These are phyloP conservation scores for Diplolepis rosae DNA, from an alignment of 2,888 invertebrate genomes.

Conservation along the genomic window DNA sequence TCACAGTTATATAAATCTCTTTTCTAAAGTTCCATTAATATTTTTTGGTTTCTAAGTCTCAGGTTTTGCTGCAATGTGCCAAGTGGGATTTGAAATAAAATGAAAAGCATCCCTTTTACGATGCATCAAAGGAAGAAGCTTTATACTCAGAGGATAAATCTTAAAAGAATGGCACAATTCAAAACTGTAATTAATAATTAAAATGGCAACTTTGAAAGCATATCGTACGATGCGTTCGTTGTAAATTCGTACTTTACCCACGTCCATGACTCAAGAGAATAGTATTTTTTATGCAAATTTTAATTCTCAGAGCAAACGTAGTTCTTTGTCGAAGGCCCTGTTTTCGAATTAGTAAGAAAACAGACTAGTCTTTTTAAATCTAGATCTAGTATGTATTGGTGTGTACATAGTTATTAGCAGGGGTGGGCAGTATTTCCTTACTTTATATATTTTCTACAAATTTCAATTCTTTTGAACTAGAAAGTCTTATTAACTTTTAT, in stretches of 20 bases:
- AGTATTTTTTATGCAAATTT: not conserved
- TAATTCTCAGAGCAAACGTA: not conserved
- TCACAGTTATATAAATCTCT: conserved; percentile 15
- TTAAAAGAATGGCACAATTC: not conserved
- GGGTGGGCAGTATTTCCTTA: conserved; percentile 11
- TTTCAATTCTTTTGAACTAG: not conserved
- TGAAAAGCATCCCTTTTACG: not conserved
- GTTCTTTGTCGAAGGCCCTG: not conserved
- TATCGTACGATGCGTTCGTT: not conserved
- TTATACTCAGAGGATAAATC: not conserved
- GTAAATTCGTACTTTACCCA: not conserved
- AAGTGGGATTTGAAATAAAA: not conserved
- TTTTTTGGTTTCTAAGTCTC: not conserved
- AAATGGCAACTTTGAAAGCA: not conserved
- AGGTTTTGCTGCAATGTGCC: conserved; percentile 8
- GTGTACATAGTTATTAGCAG: conserved; percentile 14
- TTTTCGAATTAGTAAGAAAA: not conserved
- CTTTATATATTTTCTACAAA: no score
- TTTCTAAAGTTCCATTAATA: not conserved
- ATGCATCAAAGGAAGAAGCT: not conserved
- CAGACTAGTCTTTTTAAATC: not conserved
- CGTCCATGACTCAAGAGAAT: not conserved
- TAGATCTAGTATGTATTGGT: conserved; percentile 6
- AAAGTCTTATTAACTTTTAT: not conserved
- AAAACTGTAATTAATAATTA: conserved; percentile 1